Percentiles rank a stretch among this genome's conserved stretches.
phyloP scores from a whole-genome alignment of 2,113 vertebrate genomes.

The Centropristis striata region DNA sequence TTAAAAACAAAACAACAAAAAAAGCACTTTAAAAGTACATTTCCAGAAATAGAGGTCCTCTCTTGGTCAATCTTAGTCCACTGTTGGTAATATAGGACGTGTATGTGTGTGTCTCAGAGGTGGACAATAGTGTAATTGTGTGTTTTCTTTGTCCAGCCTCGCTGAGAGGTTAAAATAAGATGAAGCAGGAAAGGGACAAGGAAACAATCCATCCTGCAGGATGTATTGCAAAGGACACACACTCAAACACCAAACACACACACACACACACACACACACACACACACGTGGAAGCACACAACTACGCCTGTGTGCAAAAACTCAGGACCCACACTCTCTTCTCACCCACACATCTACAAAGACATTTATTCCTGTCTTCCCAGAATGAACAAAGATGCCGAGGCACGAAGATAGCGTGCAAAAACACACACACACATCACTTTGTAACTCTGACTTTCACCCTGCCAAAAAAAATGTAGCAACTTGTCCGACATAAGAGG shows the following conservation, averaged over 20 bases:
- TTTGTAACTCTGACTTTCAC: slow-evolving; percentile 51
- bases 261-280: slow-evolving; percentile 15
- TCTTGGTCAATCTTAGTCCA: no score
- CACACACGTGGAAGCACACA: not conserved
- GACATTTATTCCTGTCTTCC: slow-evolving; percentile 34
- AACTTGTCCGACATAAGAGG: slow-evolving; percentile 70
- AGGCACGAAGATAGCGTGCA: not conserved
- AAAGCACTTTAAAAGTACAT: no score
- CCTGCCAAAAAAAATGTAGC: slow-evolving; percentile 34
- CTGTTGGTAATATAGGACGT: no score
- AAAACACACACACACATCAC: slow-evolving; percentile 1
- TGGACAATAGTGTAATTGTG: slow-evolving; percentile 44
- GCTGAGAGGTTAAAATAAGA: slow-evolving; percentile 79
- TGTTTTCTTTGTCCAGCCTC: slow-evolving; percentile 60
- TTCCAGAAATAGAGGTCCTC: no score
- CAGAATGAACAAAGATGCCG: slow-evolving; percentile 31
- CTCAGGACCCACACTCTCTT: slow-evolving; percentile 7
- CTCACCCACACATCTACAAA: slow-evolving; percentile 7
- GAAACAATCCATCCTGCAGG: slow-evolving; percentile 80
- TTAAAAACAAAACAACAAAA: no score
- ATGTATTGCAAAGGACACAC: slow-evolving; percentile 41
- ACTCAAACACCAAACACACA: slow-evolving; percentile 1
- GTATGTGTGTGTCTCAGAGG: slow-evolving; percentile 2
- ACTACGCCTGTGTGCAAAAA: not conserved
- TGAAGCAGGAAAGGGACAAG: slow-evolving; percentile 75